Evolutionary conservation across 2,113 vertebrate species (phyloP).

Genomic region (Sinocyclocheilus grahami): DNA sequence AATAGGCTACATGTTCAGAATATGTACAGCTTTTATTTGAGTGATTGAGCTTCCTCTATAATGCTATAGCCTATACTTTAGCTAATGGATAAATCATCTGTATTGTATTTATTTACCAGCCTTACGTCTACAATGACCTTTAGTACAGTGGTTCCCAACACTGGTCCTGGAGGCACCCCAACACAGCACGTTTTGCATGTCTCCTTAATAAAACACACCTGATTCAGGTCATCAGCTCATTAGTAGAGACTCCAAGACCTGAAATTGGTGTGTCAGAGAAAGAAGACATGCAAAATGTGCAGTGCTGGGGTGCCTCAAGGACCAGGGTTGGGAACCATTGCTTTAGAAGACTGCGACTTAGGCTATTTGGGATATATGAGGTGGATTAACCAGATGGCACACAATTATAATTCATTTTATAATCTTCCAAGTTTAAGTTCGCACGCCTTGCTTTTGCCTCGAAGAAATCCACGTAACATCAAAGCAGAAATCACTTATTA

Average conservation of each 20-base stretch:
- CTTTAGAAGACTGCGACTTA: no score
- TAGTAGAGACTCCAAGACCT: no score
- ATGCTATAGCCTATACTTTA: neutral
- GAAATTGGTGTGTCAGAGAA: no score
- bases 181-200: no score
- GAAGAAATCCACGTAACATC: neutral
- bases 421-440: neutral
- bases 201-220: no score
- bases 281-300: no score
- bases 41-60: neutral
- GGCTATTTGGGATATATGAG: neutral
- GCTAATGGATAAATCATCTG: neutral
- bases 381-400: neutral
- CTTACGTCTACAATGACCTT: neutral
- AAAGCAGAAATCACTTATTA: neutral
- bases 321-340: no score
- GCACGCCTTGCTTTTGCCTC: neutral
- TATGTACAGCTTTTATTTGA: neutral
- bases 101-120: neutral
- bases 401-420: neutral
- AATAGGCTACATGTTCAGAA: neutral
- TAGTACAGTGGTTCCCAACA: neutral
- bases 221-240: no score
- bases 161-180: no score
- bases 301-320: no score